Evolutionary conservation across 35 echinoderm and acorn worm genomes (phyloP), one percentile per base, ranked within the genome.

Genomic region (Anneissia japonica): DNA sequence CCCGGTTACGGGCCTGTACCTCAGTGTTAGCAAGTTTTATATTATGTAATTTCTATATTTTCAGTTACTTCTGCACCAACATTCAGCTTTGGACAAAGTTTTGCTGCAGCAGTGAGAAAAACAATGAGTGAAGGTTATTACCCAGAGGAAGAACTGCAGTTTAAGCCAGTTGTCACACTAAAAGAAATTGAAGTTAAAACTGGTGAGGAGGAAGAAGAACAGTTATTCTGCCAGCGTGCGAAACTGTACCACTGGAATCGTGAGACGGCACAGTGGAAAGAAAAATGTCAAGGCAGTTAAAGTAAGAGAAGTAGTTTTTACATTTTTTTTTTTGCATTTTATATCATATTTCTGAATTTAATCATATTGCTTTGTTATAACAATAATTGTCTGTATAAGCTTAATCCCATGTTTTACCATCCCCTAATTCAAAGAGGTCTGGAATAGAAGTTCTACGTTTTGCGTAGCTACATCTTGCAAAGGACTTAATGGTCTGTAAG

Each of bases 171-270:
- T 40, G 45, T 89, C 6, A 46, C 76, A 0, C 82, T 95, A 2
- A 85, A 85, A 0, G 81, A 95, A 39, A 23, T 64, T 64, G 82
- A 84, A 30, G 34, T 90, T 14, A 46, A 77, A 19, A 95, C 93
- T 1, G 93, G 93, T 23, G 89, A 95, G 30, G 93, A 95, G 79
- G 86, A 88, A 11, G 89, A 95, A 51, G 93, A 91, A 32, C 77
- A 80, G 3, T 29, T 86, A 55, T 95, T 86, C 76, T 82, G 79
- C 11, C 83, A 89, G 73, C 38, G 89, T 35, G 74, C 85, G 23
- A 72, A 76, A 29, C 77, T 95, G 26, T 95, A 90, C 73, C 79
- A 89, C 21, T 95, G 85, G 56, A 87, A 91, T 46, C 72, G 72
- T 32, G 77, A 75, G 2, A 72, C 39, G 9, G 45, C 76, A 9